Base-by-base conservation (phyloP, 2,797 vertebrate species). In the Malacoctenus gilli region DNA sequence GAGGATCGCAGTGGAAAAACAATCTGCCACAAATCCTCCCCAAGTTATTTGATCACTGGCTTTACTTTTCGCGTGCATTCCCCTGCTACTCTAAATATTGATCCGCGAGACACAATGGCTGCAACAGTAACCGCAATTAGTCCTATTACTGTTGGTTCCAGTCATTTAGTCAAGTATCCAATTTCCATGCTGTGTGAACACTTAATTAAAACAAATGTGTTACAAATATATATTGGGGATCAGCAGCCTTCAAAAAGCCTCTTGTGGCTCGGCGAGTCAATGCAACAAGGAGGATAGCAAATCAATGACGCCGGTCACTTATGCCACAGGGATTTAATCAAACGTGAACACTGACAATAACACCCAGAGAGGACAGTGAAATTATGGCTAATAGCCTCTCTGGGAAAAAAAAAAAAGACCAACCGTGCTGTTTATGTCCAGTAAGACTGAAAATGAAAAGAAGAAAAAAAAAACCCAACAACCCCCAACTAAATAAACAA, bases 201-300 rank as follows among this genome's bases (percentile, higher is more conserved):
- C 89, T 91, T 93, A 92, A 93, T 93, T 93, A 91, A 92, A 92
- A 92, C 89, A 92, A 92, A 92, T 93, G 89, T 87, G 89, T 89
- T 92, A 90, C 90, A 92, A 86, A 87, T 90, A 91, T 90, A 90
- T 90, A 91, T 88, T 76, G 82, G 84, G 79, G 86, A 89, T 90
- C 87, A 88, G 80, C 82, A 85, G 84, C 77, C 75, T 85, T 90
- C 86, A 87, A 86, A 89, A 83, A 82, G 84, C 69, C 90, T 88
- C 87, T 80, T 74, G 88, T 87, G 88, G 84, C 83, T 72, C 31
- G 23, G 76, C 25, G 22, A 88, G 86, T 92, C 90, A 89, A 93
- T 93, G 86, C 85, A 83, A 85, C 83, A 76, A 81, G 77, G 82
- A 89, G 75, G 84, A 87, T 81, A 60, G 85, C 77, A 87, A 89